These are phyloP conservation scores for Smutsia temminckii DNA, from an alignment of 2,797 vertebrate genomes.

Conservation along the genomic window DNA sequence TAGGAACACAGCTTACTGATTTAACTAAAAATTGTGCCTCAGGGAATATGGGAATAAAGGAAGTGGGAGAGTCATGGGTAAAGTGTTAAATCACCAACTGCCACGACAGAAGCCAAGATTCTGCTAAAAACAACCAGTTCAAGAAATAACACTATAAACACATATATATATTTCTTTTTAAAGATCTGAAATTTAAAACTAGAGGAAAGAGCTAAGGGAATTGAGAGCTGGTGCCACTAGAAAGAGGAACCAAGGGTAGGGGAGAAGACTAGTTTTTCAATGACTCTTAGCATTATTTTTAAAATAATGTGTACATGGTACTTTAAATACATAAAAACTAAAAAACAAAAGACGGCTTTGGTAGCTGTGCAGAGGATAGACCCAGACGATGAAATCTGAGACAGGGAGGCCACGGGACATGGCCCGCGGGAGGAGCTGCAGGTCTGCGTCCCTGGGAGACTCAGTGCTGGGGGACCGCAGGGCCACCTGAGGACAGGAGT, in stretches of 20 bases:
- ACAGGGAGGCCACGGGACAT: not conserved
- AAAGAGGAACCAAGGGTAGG: not conserved
- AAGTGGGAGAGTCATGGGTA: not conserved
- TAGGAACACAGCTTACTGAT: not conserved
- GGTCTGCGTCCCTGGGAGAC: not conserved
- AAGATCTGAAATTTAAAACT: not conserved
- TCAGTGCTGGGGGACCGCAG: not conserved
- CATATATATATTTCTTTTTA: not conserved
- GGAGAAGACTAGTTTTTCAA: not conserved
- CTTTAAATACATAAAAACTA: not conserved
- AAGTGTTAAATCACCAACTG: not conserved
- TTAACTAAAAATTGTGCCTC: not conserved
- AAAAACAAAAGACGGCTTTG: not conserved
- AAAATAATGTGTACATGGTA: not conserved
- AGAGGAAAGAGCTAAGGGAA: not conserved
- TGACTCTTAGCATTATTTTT: not conserved
- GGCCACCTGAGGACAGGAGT: conserved; percentile 1
- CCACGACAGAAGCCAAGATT: not conserved
- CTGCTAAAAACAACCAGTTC: not conserved
- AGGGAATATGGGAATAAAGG: not conserved
- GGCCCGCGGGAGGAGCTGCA: not conserved
- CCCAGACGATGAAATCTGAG: accelerated
- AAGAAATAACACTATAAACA: not conserved
- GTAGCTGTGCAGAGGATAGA: not conserved
- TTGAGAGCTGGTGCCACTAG: not conserved